Conservation (phyloP, 2,113 vertebrate species). For the Pseudorectes ferrugineus region DNA sequence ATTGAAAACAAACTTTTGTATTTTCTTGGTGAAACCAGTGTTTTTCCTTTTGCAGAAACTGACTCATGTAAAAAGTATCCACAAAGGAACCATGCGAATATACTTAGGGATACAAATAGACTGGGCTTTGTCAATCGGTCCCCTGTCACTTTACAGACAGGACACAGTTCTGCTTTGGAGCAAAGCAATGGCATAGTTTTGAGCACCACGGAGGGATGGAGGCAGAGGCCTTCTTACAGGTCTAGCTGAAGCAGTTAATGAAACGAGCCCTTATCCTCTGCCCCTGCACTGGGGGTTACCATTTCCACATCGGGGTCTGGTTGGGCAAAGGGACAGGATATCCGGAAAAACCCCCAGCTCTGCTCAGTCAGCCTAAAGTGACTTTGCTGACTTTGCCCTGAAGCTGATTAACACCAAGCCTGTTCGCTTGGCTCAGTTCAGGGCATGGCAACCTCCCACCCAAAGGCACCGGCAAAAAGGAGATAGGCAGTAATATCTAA, state of each 20-base stretch:
- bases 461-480: neutral
- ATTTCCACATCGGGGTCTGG: neutral
- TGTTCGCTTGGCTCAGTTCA: neutral
- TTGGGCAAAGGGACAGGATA: neutral
- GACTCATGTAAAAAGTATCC: constrained; percentile 32
- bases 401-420: neutral
- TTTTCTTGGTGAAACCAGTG: constrained; percentile 16
- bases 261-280: neutral
- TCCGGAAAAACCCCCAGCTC: neutral
- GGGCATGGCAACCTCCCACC: neutral
- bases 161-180: neutral
- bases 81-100: neutral
- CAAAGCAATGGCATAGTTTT: neutral
- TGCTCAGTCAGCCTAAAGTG: neutral
- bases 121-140: neutral
- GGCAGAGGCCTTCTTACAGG: neutral
- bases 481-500: neutral
- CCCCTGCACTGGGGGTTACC: neutral
- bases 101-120: neutral
- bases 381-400: neutral
- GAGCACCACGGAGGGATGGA: accelerated
- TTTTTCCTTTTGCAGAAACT: constrained; percentile 22
- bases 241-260: neutral
- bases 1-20: neutral
- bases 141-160: neutral